Conservation (phyloP, 2,888 invertebrate genomes). For the Drosophila borealis region DNA sequence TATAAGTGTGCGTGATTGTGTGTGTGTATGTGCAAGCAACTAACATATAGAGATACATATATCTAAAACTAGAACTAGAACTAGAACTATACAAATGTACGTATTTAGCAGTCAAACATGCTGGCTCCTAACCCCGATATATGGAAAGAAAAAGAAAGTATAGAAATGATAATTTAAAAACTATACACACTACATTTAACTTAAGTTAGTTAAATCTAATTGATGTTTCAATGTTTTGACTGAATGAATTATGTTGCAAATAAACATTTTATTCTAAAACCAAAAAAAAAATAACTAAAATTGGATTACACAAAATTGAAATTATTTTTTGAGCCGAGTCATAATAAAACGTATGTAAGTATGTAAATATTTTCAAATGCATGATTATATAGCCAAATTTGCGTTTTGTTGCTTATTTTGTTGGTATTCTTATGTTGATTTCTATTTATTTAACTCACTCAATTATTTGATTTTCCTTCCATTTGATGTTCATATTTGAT, state of each 20-base stretch:
- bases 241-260: conserved; percentile 75
- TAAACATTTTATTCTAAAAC: conserved; percentile 72
- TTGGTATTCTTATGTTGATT: conserved; percentile 29
- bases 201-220: conserved; percentile 73
- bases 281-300: conserved; percentile 13
- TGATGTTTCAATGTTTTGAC: conserved; percentile 77
- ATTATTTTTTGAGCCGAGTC: conserved; percentile 13
- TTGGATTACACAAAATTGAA: conserved; percentile 9
- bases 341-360: conserved; percentile 32
- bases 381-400: conserved; percentile 12
- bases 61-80: conserved; percentile 46
- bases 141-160: conserved; percentile 18
- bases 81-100: conserved; percentile 40
- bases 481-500: conserved; percentile 12
- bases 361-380: conserved; percentile 29
- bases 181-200: conserved; percentile 39
- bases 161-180: conserved; percentile 28
- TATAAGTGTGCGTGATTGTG: conserved; percentile 35
- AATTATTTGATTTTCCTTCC: neutral
- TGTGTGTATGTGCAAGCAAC: conserved; percentile 23
- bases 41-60: conserved; percentile 41
- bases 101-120: conserved; percentile 45
- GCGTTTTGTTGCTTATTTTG: conserved; percentile 46
- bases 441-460: neutral
- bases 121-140: conserved; percentile 33